Percentiles rank a stretch among this genome's conserved stretches.
Conservation (phyloP, 2,797 vertebrate species). For the Eulemur rubriventer region DNA sequence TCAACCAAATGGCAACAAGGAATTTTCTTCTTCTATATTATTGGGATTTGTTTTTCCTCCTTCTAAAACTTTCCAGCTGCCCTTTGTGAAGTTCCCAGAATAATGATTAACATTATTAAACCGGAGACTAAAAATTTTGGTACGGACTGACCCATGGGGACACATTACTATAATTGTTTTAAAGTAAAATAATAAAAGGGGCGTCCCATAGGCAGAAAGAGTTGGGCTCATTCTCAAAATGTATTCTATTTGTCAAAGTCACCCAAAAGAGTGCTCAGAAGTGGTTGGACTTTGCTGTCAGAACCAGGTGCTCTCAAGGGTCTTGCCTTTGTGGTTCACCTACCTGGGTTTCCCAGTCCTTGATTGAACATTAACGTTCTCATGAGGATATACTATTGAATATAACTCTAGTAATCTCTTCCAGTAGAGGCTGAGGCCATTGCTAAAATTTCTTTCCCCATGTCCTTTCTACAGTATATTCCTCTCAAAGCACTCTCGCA, state of each 20-base stretch:
- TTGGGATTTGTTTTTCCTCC: neutral
- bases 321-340: slow-evolving; percentile 81
- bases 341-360: slow-evolving; percentile 84
- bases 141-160: slow-evolving; percentile 83
- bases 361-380: slow-evolving; percentile 80
- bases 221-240: slow-evolving; percentile 62
- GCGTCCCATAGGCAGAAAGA: slow-evolving; percentile 59
- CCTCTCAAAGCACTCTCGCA: neutral
- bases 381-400: slow-evolving; percentile 46
- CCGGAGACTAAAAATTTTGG: slow-evolving; percentile 90
- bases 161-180: slow-evolving; percentile 76
- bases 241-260: slow-evolving; percentile 60
- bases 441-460: slow-evolving; percentile 51
- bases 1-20: slow-evolving; percentile 67
- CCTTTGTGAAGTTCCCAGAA: slow-evolving; percentile 92
- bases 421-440: slow-evolving; percentile 78
- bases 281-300: slow-evolving; percentile 46
- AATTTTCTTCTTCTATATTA: slow-evolving; percentile 33
- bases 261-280: slow-evolving; percentile 9
- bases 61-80: slow-evolving; percentile 73
- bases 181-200: slow-evolving; percentile 81
- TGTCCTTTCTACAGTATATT: neutral
- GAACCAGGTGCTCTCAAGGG: slow-evolving; percentile 45
- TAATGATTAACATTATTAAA: slow-evolving; percentile 84
- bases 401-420: slow-evolving; percentile 66